phyloP scores from a whole-genome alignment of 2,888 invertebrate genomes.

The Helobdella robusta region DNA sequence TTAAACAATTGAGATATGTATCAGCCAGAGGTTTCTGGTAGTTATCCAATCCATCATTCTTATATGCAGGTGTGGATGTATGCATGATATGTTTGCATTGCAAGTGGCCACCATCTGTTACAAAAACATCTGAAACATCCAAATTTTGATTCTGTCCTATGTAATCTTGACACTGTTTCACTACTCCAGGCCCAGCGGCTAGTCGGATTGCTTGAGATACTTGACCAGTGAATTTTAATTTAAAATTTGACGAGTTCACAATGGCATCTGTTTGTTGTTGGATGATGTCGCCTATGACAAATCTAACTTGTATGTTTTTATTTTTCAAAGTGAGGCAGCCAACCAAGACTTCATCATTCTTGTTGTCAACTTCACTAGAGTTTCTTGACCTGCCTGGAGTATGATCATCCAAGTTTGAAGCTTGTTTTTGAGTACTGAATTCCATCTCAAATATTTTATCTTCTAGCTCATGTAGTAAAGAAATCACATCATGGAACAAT shows the following conservation, averaged over 20 bases:
- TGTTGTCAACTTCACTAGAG: too few species aligned
- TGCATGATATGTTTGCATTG: conserved; percentile 18
- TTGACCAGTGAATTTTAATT: conserved; percentile 5
- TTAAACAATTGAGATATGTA: conserved; percentile 19
- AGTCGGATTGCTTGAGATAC: conserved; percentile 22
- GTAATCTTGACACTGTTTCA: conserved; percentile 9
- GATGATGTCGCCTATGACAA: conserved; percentile 8
- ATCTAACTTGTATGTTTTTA: too few species aligned
- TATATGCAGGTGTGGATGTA: not conserved
- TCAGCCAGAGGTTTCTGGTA: conserved; percentile 2
- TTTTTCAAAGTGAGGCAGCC: too few species aligned
- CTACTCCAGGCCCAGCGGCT: conserved; percentile 21
- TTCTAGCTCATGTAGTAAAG: too few species aligned
- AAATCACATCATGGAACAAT: too few species aligned
- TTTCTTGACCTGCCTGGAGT: too few species aligned
- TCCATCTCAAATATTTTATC: too few species aligned
- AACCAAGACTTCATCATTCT: too few species aligned
- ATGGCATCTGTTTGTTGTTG: conserved; percentile 23
- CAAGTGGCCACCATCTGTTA: conserved; percentile 12
- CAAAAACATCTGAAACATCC: not conserved
- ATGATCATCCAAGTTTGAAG: too few species aligned
- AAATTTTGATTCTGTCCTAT: conserved; percentile 1
- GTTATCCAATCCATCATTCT: not conserved
- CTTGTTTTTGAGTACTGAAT: too few species aligned
- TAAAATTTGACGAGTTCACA: conserved; percentile 23